Evolutionary conservation across 1,140 invertebrate genomes (phyloP), one percentile per base, ranked within the genome.

Genomic region (Anoplolepis gracilipes): DNA sequence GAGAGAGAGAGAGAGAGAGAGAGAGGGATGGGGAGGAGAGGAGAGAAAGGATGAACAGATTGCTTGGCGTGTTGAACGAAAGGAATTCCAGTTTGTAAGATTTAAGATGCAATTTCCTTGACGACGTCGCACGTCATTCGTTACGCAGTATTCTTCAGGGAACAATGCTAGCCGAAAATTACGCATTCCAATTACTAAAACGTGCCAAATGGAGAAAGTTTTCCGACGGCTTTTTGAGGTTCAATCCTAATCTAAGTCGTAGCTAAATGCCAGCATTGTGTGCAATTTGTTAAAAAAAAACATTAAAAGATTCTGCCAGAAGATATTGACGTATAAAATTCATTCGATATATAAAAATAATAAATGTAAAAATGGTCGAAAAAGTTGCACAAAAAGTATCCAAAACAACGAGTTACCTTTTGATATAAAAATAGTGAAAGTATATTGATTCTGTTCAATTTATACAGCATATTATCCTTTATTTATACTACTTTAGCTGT

Each of bases 51-150:
- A 16, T 46, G 25, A 70, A 42, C 22, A 28, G 28, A 33, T 70
- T 73, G 76, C 65, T 77, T 81, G 76, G 72, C 59, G 53, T 85
- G 72, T 69, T 1, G 72, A 87, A 67, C 59, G 88, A 90, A 88
- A 87, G 79, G 85, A 86, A 89, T 90, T 89, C 90, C 76, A 84
- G 84, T 85, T 87, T 87, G 70, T 72, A 86, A 86, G 88, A 92
- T 91, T 92, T 92, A 92, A 92, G 91, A 90, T 57, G 92, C 89
- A 92, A 92, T 92, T 92, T 92, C 91, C 88, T 69, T 61, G 82
- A 88, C 85, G 88, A 87, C 86, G 87, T 86, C 88, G 79, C 64
- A 82, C 72, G 86, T 92, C 88, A 92, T 92, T 84, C 90, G 89
- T 92, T 87, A 90, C 90, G 86, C 84, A 81, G 81, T 55, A 76